Base-by-base conservation (phyloP, 2,888 invertebrate species). In the Agrotis exclamationis region DNA sequence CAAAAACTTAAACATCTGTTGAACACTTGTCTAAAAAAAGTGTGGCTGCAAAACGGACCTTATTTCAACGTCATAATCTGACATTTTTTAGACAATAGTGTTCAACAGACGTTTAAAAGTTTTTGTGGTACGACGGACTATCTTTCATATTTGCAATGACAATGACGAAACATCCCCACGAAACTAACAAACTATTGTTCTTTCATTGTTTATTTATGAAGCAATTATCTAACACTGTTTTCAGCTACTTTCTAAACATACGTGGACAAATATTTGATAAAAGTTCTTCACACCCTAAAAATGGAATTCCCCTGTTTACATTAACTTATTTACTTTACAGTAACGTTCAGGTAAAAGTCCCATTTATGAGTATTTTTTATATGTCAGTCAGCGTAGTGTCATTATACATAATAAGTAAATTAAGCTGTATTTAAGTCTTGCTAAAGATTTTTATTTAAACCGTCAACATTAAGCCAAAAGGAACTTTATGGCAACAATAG, bases 241-340 rank as follows among this genome's bases (percentile, higher is more conserved):
- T 56, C 16, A 57, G 18, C 22, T 18, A 20, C 11, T 11, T 39
- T 39, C 18, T n/a, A 76, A 64, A 64, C 28, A 48, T 44, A 66
- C 28, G 22, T 58, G 28, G 2, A 45, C 13, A 63, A 58, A 78
- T 14, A 48, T 47, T 24, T 13, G 51, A 53, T 63, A 63, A 79
- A 59, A 71, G 47, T 7, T 22, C 13, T 39, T 56, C 33, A 14
- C 24, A 47, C 58, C 65, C 65, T n/a, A 58, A 54, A 63, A 39
- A 74, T 50, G 22, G 33, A 33, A 58, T 63, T 58, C 14, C 20
- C 3, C 28, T 3, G 59, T 77, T 68, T 63, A 80, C 24, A 39
- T n/a, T 20, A 39, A 56, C 16, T 22, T 76, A 56, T 47, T 59
- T 51, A 45, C 20, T 50, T 51, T 57, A 6, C 13, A 28, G 6